Conservation (phyloP, 2,888 invertebrate species). For the Acanthosepion lycidas region DNA sequence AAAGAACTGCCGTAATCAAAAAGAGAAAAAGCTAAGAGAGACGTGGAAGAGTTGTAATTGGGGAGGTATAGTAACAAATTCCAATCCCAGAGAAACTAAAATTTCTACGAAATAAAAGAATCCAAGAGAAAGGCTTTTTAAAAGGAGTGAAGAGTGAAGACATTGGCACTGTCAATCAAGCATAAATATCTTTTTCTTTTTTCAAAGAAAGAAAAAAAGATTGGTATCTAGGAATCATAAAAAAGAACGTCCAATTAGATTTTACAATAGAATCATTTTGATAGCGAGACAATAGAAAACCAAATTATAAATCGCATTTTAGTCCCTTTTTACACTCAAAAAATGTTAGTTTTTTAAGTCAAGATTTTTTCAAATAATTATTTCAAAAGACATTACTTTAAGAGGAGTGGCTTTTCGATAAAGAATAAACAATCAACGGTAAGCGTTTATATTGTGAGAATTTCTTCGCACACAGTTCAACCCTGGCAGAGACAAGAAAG, state of each 20-base stretch:
- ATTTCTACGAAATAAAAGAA: neutral
- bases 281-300: neutral
- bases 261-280: neutral
- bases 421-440: neutral
- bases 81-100: neutral
- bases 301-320: neutral
- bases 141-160: neutral
- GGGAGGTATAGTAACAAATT: neutral
- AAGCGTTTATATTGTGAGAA: neutral
- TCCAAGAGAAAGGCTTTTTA: neutral
- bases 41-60: neutral
- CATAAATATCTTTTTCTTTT: neutral
- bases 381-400: neutral
- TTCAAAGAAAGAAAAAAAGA: neutral
- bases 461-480: no score
- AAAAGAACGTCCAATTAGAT: neutral
- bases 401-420: neutral
- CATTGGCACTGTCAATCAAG: neutral
- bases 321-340: neutral
- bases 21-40: neutral
- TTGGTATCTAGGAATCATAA: no score
- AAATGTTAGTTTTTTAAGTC: neutral
- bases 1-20: neutral
- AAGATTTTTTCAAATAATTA: neutral
- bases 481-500: no score